These are phyloP conservation scores for Drosophila nigrodunni DNA, from an alignment of 1,140 invertebrate species.

Conservation along the genomic window DNA sequence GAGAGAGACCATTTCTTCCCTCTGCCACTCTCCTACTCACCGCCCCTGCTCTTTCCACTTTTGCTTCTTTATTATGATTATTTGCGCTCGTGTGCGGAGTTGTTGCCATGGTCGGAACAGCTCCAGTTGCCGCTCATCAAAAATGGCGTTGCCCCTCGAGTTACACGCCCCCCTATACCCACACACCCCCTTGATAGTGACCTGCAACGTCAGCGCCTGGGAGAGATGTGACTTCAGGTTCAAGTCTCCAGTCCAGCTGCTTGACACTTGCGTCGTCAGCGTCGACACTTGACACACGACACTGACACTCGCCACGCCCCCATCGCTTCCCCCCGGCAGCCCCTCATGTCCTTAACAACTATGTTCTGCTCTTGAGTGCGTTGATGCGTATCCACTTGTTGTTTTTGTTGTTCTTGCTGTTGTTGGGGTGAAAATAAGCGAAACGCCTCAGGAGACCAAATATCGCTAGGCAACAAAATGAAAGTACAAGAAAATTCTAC, in stretches of 20 bases:
- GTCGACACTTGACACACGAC: conserved; percentile 75
- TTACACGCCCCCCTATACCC: neutral
- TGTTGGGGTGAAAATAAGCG: neutral
- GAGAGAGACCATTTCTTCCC: neutral
- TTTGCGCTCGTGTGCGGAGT: conserved; percentile 76
- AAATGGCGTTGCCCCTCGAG: conserved; percentile 15
- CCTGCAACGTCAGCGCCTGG: conserved; percentile 57
- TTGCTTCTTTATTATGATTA: conserved; percentile 77
- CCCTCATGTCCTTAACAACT: neutral
- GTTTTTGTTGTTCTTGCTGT: conserved; percentile 7
- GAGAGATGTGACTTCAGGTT: conserved; percentile 45
- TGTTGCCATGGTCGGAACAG: conserved; percentile 70
- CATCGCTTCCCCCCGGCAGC: neutral
- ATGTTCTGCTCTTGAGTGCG: conserved; percentile 52
- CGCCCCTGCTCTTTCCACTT: conserved; percentile 2
- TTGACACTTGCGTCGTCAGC: conserved; percentile 75
- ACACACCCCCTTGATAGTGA: conserved; percentile 43
- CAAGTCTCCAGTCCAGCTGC: conserved; percentile 49
- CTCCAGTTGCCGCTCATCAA: conserved; percentile 6
- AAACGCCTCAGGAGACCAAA: neutral
- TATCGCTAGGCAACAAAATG: conserved; percentile 7
- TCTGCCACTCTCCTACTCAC: neutral
- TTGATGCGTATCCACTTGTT: conserved; percentile 46
- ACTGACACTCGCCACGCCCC: conserved; percentile 41
- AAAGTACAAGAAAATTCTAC: neutral